phyloP scores from a whole-genome alignment of 2,113 vertebrate genomes.

The Thamnophis sirtalis region DNA sequence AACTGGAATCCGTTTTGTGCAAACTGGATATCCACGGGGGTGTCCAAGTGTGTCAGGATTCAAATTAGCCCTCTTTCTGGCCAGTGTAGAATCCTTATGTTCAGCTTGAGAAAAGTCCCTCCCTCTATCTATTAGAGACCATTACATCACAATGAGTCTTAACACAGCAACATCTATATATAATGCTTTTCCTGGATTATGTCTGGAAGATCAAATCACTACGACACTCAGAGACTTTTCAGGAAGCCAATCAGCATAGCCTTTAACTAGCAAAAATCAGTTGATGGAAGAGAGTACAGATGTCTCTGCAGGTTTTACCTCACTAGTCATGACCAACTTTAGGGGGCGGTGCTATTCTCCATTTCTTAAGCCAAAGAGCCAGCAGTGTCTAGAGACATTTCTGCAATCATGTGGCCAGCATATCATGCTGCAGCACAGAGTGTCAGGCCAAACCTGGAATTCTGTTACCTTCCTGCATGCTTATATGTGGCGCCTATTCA shows the following conservation, averaged over 20 bases:
- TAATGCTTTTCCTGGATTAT: not conserved
- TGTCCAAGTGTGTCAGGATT: not conserved
- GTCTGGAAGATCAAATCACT: not conserved
- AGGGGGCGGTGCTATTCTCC: too few species aligned
- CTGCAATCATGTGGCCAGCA: too few species aligned
- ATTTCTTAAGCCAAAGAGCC: too few species aligned
- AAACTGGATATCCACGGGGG: not conserved
- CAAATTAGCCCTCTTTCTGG: not conserved
- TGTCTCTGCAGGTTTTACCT: too few species aligned
- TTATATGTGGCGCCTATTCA: too few species aligned
- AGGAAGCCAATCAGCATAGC: not conserved
- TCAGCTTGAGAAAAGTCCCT: not conserved
- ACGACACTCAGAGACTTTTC: not conserved
- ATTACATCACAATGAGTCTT: not conserved
- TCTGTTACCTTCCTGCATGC: too few species aligned
- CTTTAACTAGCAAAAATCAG: not conserved
- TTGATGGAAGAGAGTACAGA: not conserved
- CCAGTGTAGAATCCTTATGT: not conserved
- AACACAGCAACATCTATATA: not conserved
- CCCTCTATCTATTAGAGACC: not conserved
- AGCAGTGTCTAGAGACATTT: too few species aligned
- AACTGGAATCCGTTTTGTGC: not conserved
- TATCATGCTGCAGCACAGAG: too few species aligned
- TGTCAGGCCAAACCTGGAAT: too few species aligned
- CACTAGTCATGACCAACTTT: too few species aligned